Percentiles rank a stretch among this genome's conserved stretches.
Evolutionary conservation across 2,113 vertebrate genomes (phyloP).

Genomic region (Semnopithecus entellus): DNA sequence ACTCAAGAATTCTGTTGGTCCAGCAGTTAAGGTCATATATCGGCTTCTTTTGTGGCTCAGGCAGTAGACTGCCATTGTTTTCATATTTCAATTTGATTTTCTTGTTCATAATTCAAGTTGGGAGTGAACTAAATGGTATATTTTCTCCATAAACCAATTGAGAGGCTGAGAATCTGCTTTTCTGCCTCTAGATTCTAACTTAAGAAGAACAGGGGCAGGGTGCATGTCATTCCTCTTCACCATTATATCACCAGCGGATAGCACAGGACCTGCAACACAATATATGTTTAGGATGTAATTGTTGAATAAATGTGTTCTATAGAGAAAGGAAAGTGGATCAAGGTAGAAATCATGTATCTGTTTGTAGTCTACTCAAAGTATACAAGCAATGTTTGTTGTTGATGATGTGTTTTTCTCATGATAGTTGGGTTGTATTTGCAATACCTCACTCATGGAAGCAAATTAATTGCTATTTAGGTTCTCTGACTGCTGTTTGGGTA

Average conservation of each 20-base stretch:
- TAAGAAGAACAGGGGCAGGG: not conserved
- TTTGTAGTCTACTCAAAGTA: conserved; percentile 20
- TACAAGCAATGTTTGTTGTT: not conserved
- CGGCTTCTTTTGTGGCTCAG: not conserved
- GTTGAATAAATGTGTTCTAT: not conserved
- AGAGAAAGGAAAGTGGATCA: not conserved
- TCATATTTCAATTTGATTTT: not conserved
- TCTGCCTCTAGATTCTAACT: not conserved
- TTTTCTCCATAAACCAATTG: not conserved
- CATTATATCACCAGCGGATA: not conserved
- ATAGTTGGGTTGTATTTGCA: conserved; percentile 34
- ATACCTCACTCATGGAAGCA: not conserved
- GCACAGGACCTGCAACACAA: not conserved
- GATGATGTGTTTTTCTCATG: not conserved
- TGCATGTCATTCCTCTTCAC: not conserved
- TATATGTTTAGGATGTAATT: conserved; percentile 19
- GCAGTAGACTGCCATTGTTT: not conserved
- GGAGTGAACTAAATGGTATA: not conserved
- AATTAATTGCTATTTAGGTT: not conserved
- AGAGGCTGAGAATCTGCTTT: not conserved
- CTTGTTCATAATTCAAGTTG: not conserved
- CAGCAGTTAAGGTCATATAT: not conserved
- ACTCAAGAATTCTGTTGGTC: not conserved
- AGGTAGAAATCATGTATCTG: not conserved
- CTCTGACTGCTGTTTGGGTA: not conserved